Base-by-base conservation (phyloP, 2,888 invertebrate genomes). In the Dysmachus trigonus region DNA sequence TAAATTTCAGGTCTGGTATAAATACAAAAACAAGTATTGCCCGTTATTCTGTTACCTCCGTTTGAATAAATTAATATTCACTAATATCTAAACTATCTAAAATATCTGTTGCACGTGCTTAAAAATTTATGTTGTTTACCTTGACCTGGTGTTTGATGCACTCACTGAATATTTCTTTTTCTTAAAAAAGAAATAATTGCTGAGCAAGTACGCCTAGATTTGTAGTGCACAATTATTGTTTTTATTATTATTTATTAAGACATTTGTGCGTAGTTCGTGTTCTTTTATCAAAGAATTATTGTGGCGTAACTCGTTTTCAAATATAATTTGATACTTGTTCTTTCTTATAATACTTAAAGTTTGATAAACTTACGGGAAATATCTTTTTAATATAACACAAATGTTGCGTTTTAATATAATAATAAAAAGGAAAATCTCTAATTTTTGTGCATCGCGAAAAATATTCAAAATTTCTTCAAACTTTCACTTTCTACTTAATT, bases 401-500 rank as follows among this genome's bases (percentile, higher is more conserved):
- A 51, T 51, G 18, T 7, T 7, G 18, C 18, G 15, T 18, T n/a
- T 51, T n/a, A 51, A 18, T 51, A 51, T 51, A 51, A 51, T 51
- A 51, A 51, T 51, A 51, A 51, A 18, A 51, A 51, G 51, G 1
- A n/a, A 51, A 51, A 51, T 7, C 51, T 51, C n/a, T 51, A n/a
- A 51, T 18, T 51, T 51, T 51, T 51, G n/a, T 51, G n/a, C 18
- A 51, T n/a, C 18, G 2, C 18, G 18, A 18, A 51, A 51, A 51
- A 51, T 74, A 74, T 74, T 74, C 74, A 35, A 35, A 33, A 74
- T 74, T 33, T 33, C 31, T 74, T 18, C 31, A 18, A 41, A 74
- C 74, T 74, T 74, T 74, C 74, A 74, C 74, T 74, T 74, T 74
- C 74, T 31, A 74, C n/a, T 74, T 18, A 74, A 33, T 74, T 74